Base-by-base conservation (phyloP, 1,140 invertebrate species). In the Mycetomoellerius zeteki region DNA sequence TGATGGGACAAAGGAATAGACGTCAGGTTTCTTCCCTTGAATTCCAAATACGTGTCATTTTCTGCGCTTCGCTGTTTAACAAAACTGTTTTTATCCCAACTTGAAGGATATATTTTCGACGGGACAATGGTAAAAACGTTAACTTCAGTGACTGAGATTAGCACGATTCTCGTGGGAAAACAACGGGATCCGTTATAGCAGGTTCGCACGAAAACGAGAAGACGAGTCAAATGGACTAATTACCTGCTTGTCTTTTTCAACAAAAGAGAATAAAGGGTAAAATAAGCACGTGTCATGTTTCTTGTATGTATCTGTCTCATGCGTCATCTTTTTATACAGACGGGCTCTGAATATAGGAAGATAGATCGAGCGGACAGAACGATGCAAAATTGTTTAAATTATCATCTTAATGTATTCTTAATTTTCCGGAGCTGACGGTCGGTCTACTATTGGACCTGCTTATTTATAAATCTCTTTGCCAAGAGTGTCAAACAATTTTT, bases 1-100 rank as follows among this genome's bases (percentile, higher is more conserved):
- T 47, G 78, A 30, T 37, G 27, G 14, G 43, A 87, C 64, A 89
- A 78, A 86, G 85, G 43, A 81, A 86, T 19, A 72, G 33, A 76
- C 16, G 19, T 37, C 54, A 37, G 54, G 80, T 33, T 60, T 60
- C 47, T 54, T 19, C 37, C 4, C 7, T n/a, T 8, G 37, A 37
- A 73, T 60, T 50, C 27, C 80, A 58, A 82, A 47, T 33, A 72
- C 5, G 21, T 37, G 54, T 84, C 52, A 82, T 73, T 82, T 82
- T 73, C 54, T 30, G 54, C 52, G 43, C 6, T 14, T 67, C 19
- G 30, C 33, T 33, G 54, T 78, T 78, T 12, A 27, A 27, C 30
- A 27, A 50, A 60, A 47, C 5, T 24, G 37, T 75, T 50, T 47
- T 62, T 73, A 24, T 27, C 8, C 62, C n/a, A 50, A 10, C 27